phyloP scores from a whole-genome alignment of 2,113 vertebrate genomes.

The Nothoprocta pentlandii region DNA sequence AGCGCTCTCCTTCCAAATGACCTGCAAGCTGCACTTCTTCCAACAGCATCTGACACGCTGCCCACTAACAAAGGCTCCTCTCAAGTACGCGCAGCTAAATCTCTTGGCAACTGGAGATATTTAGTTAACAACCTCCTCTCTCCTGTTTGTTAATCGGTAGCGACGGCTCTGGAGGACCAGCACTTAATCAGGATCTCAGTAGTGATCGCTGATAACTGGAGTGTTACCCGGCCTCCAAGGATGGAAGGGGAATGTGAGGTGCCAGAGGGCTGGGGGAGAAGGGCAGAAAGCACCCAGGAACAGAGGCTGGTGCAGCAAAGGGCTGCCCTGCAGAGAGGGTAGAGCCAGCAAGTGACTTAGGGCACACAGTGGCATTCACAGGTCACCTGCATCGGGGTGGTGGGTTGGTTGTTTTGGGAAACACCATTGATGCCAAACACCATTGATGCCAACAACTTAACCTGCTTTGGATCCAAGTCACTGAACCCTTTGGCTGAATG shows the following conservation, averaged over 20 bases:
- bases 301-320: neutral
- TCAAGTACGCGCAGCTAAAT: neutral
- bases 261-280: neutral
- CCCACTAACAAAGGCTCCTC: constrained; percentile 13
- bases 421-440: neutral
- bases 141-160: constrained; percentile 9
- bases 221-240: neutral
- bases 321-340: neutral
- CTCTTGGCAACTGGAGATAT: constrained; percentile 32
- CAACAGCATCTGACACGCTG: neutral
- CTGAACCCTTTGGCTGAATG: neutral
- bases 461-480: neutral
- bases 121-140: constrained; percentile 21
- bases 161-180: constrained; percentile 18
- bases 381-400: neutral
- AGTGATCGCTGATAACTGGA: neutral
- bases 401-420: too few species aligned
- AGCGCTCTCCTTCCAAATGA: neutral
- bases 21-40: neutral
- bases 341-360: neutral
- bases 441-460: neutral
- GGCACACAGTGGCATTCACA: neutral
- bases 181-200: neutral
- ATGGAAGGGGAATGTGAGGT: neutral
- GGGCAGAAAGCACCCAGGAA: neutral